A percentile compares a stretch with the other conserved stretches of the same genome.
Evolutionary conservation across 1,140 invertebrate species (phyloP).

Genomic region (Brachionus rotundiformis): DNA sequence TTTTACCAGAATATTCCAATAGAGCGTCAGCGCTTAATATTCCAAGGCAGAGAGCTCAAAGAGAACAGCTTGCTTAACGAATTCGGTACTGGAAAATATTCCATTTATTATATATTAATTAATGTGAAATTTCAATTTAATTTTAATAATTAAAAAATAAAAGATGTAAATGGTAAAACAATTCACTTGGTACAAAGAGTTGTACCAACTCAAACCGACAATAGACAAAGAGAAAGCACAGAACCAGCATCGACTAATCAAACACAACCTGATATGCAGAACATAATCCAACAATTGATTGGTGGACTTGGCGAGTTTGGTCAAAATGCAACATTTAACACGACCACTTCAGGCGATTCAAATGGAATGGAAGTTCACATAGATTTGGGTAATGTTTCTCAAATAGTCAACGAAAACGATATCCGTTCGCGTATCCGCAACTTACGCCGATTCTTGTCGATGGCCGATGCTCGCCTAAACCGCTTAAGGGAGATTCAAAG

Average conservation of each 20-base stretch:
- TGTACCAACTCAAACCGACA: constrained; percentile 66
- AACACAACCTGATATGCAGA: constrained; percentile 56
- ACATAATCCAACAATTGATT: constrained; percentile 58
- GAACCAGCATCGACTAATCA: constrained; percentile 53
- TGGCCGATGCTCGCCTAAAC: constrained; percentile 57
- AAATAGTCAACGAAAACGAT: constrained; percentile 57
- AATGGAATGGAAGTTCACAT: constrained; percentile 65
- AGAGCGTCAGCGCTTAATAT: constrained; percentile 61
- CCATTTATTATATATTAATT: too few species aligned
- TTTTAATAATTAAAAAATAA: not conserved
- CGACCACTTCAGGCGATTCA: constrained; percentile 56
- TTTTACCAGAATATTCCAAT: constrained; percentile 70
- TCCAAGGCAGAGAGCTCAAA: constrained; percentile 49
- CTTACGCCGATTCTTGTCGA: constrained; percentile 58
- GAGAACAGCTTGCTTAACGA: constrained; percentile 68
- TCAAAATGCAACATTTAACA: constrained; percentile 61
- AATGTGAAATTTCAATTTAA: too few species aligned
- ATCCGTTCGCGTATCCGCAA: constrained; percentile 59
- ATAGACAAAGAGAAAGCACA: not conserved
- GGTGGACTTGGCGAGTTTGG: constrained; percentile 60
- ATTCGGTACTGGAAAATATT: constrained; percentile 81
- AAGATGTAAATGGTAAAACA: constrained; percentile 87
- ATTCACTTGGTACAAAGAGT: constrained; percentile 85
- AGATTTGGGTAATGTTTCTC: constrained; percentile 60
- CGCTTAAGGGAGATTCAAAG: constrained; percentile 55